Evolutionary conservation across 2,797 vertebrate genomes (phyloP).

Genomic region (Falco berigora): DNA sequence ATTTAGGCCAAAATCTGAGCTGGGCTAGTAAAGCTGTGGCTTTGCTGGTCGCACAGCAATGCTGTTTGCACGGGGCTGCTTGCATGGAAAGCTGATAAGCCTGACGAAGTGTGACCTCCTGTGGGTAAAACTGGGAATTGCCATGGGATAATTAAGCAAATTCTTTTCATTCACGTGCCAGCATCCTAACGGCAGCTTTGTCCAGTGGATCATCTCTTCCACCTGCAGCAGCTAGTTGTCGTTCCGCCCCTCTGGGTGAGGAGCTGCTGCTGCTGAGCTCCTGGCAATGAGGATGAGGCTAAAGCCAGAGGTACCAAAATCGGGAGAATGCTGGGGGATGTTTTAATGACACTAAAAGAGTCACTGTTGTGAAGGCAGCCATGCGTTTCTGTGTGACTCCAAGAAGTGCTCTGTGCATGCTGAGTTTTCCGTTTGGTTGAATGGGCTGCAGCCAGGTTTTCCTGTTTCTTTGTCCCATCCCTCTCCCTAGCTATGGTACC

Average conservation of each 20-base stretch:
- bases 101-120: slow-evolving; percentile 37
- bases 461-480: background rate
- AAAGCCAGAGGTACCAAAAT: background rate
- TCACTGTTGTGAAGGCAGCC: background rate
- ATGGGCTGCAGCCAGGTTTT: background rate
- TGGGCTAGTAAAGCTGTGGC: background rate
- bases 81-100: background rate
- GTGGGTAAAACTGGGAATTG: slow-evolving; percentile 40
- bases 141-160: background rate
- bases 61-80: background rate
- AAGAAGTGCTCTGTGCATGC: background rate
- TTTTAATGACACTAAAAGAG: background rate
- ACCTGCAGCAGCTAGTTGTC: background rate
- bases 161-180: background rate
- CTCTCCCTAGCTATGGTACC: background rate
- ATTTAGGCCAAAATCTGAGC: background rate
- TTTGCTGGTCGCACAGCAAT: background rate
- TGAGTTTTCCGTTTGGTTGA: accelerated
- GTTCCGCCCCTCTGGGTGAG: background rate
- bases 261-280: background rate
- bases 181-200: background rate
- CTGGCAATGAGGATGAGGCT: background rate
- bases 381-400: background rate
- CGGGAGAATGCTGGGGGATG: background rate
- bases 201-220: background rate